A percentile compares a stretch with the other conserved stretches of the same genome.
Conservation (phyloP, 2,888 invertebrate genomes). For the Meteorus cinctellus region DNA sequence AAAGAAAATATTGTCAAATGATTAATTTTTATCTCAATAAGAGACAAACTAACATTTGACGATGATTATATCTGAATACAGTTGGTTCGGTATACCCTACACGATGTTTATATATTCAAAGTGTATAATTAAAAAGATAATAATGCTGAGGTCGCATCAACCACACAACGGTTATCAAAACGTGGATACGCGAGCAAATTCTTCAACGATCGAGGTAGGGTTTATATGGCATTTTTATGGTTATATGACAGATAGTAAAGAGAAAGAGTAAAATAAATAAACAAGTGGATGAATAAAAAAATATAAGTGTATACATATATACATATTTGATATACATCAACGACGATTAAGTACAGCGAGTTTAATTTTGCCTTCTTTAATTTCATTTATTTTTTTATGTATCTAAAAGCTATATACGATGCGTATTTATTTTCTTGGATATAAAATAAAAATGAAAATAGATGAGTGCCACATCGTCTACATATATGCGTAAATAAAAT, state of each 20-base stretch:
- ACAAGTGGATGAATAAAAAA: slow-evolving; percentile 22
- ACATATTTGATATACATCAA: not conserved
- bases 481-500: not conserved
- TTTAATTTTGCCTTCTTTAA: not conserved
- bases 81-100: not conserved
- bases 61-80: slow-evolving; percentile 9
- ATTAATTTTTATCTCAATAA: not conserved
- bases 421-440: not conserved
- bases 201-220: slow-evolving; percentile 15
- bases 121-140: slow-evolving; percentile 20
- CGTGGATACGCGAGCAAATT: slow-evolving; percentile 21
- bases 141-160: slow-evolving; percentile 3
- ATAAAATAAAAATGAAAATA: not conserved
- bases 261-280: slow-evolving; percentile 16
- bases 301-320: not conserved
- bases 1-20: not conserved
- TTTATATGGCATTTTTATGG: slow-evolving; percentile 27
- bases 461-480: not conserved
- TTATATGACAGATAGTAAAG: slow-evolving; percentile 29
- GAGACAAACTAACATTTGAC: slow-evolving; percentile 4
- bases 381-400: not conserved
- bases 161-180: slow-evolving; percentile 21
- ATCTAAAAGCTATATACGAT: not conserved
- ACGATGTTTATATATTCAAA: not conserved
- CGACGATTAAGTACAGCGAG: slow-evolving; percentile 12